Evolutionary conservation across 1,140 invertebrate species (phyloP).

Genomic region (Acromyrmex charruanus): DNA sequence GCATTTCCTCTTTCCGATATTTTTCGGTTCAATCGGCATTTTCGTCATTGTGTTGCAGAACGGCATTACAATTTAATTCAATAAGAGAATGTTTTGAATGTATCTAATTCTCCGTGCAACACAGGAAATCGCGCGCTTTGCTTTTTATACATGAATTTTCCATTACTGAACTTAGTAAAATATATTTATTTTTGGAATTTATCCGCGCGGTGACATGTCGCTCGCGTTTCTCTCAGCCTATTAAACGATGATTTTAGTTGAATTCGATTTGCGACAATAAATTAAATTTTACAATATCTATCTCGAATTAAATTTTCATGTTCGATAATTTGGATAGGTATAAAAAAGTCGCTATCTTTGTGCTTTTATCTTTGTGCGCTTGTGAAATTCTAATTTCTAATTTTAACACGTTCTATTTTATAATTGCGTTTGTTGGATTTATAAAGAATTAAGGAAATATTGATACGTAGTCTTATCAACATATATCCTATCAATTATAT

Average conservation of each 20-base stretch:
- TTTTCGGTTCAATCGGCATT: neutral
- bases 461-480: neutral
- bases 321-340: neutral
- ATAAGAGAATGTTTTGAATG: conserved; percentile 20
- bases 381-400: neutral
- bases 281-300: neutral
- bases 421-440: neutral
- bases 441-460: neutral
- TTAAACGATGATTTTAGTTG: conserved; percentile 15
- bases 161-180: neutral
- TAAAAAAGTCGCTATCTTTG: neutral
- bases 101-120: neutral
- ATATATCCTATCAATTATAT: neutral
- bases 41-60: neutral
- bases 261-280: conserved; percentile 34
- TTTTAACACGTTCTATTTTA: neutral
- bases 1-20: neutral
- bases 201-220: neutral
- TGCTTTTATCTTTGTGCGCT: neutral
- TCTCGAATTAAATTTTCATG: neutral
- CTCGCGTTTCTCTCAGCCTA: neutral
- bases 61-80: neutral
- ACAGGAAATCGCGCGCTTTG: neutral
- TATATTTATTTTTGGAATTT: conserved; percentile 44
- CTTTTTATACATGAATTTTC: conserved; percentile 24